A percentile compares a stretch with the other conserved stretches of the same genome.
Evolutionary conservation across 2,888 invertebrate genomes (phyloP).

Genomic region (Pandemis corylana): DNA sequence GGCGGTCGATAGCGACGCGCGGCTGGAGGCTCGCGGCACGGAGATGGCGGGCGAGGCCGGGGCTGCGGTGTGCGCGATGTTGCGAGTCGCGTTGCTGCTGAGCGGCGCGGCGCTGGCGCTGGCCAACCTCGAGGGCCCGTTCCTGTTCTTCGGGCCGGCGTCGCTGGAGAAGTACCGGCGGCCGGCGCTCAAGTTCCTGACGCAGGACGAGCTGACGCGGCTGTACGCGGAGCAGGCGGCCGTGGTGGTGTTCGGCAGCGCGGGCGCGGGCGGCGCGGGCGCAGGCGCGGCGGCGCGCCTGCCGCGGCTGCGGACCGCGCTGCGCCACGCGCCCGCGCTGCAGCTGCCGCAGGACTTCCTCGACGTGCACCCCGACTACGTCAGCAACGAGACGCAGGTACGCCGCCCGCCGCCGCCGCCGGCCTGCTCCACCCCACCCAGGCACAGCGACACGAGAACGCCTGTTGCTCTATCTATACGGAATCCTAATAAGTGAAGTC

Average conservation of each 20-base stretch:
- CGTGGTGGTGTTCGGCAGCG: constrained; percentile 86
- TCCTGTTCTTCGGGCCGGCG: constrained; percentile 85
- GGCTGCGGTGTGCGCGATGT: constrained; percentile 5
- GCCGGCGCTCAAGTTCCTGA: constrained; percentile 80
- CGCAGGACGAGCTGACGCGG: constrained; percentile 83
- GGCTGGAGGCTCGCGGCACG: background rate
- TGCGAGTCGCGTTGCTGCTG: background rate
- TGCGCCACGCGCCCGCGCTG: constrained; percentile 78
- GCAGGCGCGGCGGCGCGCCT: constrained; percentile 83
- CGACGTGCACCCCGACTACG: constrained; percentile 85
- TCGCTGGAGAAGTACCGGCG: constrained; percentile 75
- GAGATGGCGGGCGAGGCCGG: too few relatives aligned
- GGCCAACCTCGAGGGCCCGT: constrained; percentile 85
- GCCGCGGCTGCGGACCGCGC: constrained; percentile 83
- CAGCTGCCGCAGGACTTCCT: constrained; percentile 85
- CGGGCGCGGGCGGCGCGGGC: constrained; percentile 83
- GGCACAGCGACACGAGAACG: too few relatives aligned
- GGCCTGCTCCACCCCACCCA: too few relatives aligned
- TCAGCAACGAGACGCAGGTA: constrained; percentile 86
- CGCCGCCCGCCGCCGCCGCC: background rate
- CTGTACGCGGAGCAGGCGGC: constrained; percentile 85
- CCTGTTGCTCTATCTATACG: too few relatives aligned
- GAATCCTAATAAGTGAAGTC: too few relatives aligned
- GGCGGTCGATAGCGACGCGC: constrained; percentile 26
- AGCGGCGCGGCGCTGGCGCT: constrained; percentile 45